These are phyloP conservation scores for Muntiacus reevesi DNA, from an alignment of 2,113 vertebrate species.

Conservation along the genomic window DNA sequence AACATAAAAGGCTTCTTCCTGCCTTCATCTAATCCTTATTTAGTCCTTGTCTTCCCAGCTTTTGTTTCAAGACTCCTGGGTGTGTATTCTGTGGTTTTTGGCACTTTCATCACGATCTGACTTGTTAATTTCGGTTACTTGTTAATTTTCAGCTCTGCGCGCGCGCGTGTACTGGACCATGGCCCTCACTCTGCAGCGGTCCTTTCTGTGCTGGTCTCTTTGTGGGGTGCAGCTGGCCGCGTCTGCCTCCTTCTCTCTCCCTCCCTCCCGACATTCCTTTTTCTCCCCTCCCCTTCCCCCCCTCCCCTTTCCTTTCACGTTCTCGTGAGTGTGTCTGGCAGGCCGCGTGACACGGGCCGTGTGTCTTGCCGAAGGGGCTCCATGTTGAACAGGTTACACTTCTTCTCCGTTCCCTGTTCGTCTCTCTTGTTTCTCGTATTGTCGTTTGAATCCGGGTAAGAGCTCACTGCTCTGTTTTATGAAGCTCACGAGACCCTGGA, in stretches of 20 bases:
- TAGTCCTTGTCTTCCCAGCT: background rate
- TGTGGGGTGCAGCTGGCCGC: background rate
- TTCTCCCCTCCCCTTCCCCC: rapidly evolving
- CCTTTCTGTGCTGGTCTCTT: background rate
- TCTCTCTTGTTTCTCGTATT: background rate
- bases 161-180: background rate
- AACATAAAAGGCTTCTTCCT: background rate
- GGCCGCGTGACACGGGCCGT: background rate
- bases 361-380: background rate
- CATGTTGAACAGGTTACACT: background rate
- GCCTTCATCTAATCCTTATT: background rate
- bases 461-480: background rate
- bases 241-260: too few relatives aligned
- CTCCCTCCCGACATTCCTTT: background rate
- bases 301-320: background rate
- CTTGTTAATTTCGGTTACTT: background rate
- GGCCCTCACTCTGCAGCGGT: background rate
- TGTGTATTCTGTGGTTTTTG: background rate
- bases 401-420: background rate
- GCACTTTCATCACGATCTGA: background rate
- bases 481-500: background rate
- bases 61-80: background rate
- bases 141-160: background rate
- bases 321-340: background rate
- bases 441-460: background rate